These are phyloP conservation scores for Gymnoscopelus microlampas DNA, from an alignment of 2,797 vertebrate genomes.

Conservation along the genomic window DNA sequence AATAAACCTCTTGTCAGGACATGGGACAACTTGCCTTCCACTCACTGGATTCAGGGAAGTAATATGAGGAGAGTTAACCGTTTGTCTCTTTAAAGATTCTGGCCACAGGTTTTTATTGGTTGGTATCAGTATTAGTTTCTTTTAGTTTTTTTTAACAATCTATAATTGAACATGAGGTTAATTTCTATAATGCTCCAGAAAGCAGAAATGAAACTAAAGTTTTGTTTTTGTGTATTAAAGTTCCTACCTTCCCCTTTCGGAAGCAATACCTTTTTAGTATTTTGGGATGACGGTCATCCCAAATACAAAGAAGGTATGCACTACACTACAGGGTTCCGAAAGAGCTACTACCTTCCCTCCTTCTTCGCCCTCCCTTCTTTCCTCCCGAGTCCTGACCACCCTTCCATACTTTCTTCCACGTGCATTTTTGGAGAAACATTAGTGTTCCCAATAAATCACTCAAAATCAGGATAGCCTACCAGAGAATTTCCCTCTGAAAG, in stretches of 20 bases:
- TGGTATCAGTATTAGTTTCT: no score
- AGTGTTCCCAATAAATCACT: constrained; percentile 24
- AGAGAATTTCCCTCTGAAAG: not conserved
- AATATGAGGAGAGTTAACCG: constrained; percentile 45
- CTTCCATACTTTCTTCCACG: not conserved
- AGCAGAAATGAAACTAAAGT: constrained; percentile 3
- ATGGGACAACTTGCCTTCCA: constrained; percentile 12
- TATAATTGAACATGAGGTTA: constrained; percentile 30
- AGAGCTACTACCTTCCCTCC: no score
- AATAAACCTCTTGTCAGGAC: constrained; percentile 30
- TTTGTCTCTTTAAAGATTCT: constrained; percentile 35
- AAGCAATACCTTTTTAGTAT: no score
- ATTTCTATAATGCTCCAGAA: constrained; percentile 42
- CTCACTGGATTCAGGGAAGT: constrained; percentile 31
- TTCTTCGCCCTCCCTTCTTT: not conserved
- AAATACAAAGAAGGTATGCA: no score
- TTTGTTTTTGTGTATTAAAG: no score
- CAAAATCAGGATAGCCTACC: not conserved
- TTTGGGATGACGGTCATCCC: no score
- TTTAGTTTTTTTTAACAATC: constrained; percentile 11
- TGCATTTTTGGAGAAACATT: constrained; percentile 12
- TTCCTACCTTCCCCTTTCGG: no score
- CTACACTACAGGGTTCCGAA: no score
- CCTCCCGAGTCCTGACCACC: constrained; percentile 4
- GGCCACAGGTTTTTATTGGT: constrained; percentile 18